Evolutionary conservation across 1,140 invertebrate genomes (phyloP).

Genomic region (Tetragnatha versicolor): DNA sequence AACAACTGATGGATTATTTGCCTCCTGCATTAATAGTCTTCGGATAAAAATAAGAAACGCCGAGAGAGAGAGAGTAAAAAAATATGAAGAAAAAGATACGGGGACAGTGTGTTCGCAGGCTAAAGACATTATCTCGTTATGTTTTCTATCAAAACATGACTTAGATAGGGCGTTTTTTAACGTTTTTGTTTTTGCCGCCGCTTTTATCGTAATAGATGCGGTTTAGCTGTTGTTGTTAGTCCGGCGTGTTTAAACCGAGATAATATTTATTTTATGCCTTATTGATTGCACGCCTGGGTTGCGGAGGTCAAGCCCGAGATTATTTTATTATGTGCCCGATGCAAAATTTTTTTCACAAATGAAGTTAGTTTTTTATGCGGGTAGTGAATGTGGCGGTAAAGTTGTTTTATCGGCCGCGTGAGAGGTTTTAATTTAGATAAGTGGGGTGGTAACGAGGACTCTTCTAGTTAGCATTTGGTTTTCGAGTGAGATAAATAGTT

Average conservation of each 20-base stretch:
- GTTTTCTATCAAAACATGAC: conserved; percentile 56
- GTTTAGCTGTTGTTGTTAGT: conserved; percentile 28
- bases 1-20: conserved; percentile 56
- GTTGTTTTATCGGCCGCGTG: too few relatives aligned
- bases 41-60: conserved; percentile 33
- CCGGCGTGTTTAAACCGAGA: conserved; percentile 17
- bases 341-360: too few relatives aligned
- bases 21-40: conserved; percentile 49
- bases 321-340: too few relatives aligned
- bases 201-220: conserved; percentile 14
- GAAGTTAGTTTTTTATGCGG: too few relatives aligned
- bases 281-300: not conserved
- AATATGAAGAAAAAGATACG: conserved; percentile 49
- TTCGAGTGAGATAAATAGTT: too few relatives aligned
- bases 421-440: too few relatives aligned
- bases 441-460: too few relatives aligned
- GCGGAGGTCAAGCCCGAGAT: too few relatives aligned
- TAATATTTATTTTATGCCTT: conserved; percentile 32
- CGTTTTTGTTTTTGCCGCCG: not conserved
- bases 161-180: conserved; percentile 42
- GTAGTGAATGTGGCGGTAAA: too few relatives aligned
- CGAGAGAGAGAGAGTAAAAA: not conserved
- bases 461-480: too few relatives aligned
- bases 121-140: conserved; percentile 56
- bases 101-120: conserved; percentile 34